Evolutionary conservation across 2,797 vertebrate species (phyloP), one percentile per base, ranked within the genome.

Genomic region (Meriones psammophilus): DNA sequence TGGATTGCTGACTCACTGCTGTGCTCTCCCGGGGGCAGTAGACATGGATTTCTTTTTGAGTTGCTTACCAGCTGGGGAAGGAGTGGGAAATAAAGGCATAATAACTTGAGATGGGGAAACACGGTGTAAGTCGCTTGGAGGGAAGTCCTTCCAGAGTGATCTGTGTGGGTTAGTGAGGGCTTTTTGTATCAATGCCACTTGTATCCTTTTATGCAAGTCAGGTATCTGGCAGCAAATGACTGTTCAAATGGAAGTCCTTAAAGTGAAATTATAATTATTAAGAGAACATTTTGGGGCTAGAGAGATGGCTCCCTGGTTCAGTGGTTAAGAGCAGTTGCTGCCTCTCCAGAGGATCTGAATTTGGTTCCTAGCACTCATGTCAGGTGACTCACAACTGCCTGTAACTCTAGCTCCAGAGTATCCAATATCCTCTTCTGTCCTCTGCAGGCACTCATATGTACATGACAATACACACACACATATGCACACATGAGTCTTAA

Each of bases 231-330:
- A 91, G 89, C 80, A 97, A 68, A 89, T 83, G 4, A 26, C 56
- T 68, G 8, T 94, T 91, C 56, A 95, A 71, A 79, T 93, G n/a
- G 95, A 90, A 89, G 84, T 93, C n/a, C 74, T 79, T 93, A 83
- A 94, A 62, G 87, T 77, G 81, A 95, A 92, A 60, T 62, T 83
- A 33, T 18, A 46, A 71, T 92, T 81, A 36, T 80, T 94, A 93
- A 42, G 62, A 90, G 89, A 86, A 81, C 73, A 54, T 6, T 86
- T 39, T 24, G 22, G 83, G 46, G 62, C 83, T n/a, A 33, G 62
- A 85, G 39, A 46, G 42, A n/a, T 50, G 62, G 30, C 33, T 50
- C 42, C 42, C 9, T 66, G 83, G 26, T 30, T 18, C 58, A 30
- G n/a, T 22, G 28, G 13, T 39, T 62, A 62, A 30, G 28, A 68